These are phyloP conservation scores for Aurelia coerulea DNA, from an alignment of 30 jellyfish, hydroid and myxozoan genomes.

Conservation along the genomic window DNA sequence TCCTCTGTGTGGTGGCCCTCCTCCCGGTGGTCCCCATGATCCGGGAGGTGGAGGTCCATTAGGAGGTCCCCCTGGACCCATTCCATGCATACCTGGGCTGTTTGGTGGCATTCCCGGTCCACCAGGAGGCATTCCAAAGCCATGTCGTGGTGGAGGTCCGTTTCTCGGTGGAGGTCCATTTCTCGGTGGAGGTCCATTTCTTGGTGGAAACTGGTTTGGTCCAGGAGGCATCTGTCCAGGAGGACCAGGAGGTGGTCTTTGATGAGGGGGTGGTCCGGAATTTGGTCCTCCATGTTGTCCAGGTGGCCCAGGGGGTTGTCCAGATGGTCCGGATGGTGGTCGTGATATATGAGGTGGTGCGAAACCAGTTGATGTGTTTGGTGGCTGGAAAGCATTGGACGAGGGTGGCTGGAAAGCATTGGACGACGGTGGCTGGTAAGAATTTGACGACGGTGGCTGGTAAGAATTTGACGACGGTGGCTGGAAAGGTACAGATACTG, in stretches of 20 bases:
- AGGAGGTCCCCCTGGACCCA: constrained; percentile 38
- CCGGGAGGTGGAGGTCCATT: constrained; percentile 40
- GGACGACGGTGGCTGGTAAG: too few relatives aligned
- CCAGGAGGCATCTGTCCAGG: constrained; percentile 18
- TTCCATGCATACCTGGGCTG: constrained; percentile 39
- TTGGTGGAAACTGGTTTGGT: constrained; percentile 34
- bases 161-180: too few relatives aligned
- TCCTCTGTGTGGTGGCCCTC: constrained; percentile 12
- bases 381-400: constrained; percentile 22
- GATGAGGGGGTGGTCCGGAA: too few relatives aligned
- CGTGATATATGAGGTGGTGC: constrained; percentile 67
- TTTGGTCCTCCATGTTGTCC: constrained; percentile 2
- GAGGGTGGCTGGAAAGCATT: constrained; percentile 27
- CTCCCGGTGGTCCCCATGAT: not conserved
- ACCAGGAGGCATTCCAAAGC: constrained; percentile 54
- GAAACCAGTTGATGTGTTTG: constrained; percentile 35
- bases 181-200: constrained; percentile 56
- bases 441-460: constrained; percentile 7
- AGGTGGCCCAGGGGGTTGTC: constrained; percentile 15
- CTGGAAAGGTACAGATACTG: constrained; percentile 18
- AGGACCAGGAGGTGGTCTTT: constrained; percentile 33
- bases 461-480: not conserved
- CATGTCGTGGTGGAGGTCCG: too few relatives aligned
- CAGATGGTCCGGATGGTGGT: constrained; percentile 69
- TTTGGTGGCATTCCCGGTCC: constrained; percentile 56